Evolutionary conservation across 2,888 invertebrate species (phyloP).

Genomic region (Melolontha melolontha): DNA sequence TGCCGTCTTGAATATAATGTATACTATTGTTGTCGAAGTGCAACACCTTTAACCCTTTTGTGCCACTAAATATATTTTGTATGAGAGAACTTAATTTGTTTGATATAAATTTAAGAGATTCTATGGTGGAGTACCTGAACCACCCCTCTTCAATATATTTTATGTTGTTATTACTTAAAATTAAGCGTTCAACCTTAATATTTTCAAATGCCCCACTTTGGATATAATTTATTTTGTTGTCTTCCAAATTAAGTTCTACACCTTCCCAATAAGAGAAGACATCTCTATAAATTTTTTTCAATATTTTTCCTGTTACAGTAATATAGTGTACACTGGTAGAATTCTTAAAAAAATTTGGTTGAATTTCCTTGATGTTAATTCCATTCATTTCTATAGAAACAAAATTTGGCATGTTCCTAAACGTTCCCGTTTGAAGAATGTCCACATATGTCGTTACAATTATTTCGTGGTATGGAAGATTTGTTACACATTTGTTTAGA

Average conservation of each 20-base stretch:
- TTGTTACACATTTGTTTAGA: conserved; percentile 9
- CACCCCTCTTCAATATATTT: conserved; percentile 1
- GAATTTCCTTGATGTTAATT: neutral
- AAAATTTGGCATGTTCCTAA: conserved; percentile 3
- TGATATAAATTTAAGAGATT: neutral
- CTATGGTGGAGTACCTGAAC: conserved; percentile 13
- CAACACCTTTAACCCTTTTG: neutral
- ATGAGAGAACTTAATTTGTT: conserved; percentile 13
- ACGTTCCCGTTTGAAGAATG: neutral
- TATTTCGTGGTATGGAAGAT: neutral
- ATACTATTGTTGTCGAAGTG: conserved; percentile 9
- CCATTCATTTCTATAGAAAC: neutral
- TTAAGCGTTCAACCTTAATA: conserved; percentile 6
- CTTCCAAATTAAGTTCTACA: conserved; percentile 1
- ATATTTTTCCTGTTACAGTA: conserved; percentile 7
- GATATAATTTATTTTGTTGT: conserved; percentile 5
- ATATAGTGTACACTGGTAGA: conserved; percentile 1
- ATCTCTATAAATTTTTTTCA: conserved; percentile 1
- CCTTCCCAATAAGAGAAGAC: conserved; percentile 5
- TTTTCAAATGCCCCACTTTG: conserved; percentile 26
- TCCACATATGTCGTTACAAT: conserved; percentile 6
- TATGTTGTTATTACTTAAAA: conserved; percentile 23
- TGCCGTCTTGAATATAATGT: conserved; percentile 8
- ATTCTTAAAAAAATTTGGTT: conserved; percentile 2
- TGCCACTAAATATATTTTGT: neutral